Conservation (phyloP, 2,888 invertebrate species). For the Hofmannophila pseudospretella region DNA sequence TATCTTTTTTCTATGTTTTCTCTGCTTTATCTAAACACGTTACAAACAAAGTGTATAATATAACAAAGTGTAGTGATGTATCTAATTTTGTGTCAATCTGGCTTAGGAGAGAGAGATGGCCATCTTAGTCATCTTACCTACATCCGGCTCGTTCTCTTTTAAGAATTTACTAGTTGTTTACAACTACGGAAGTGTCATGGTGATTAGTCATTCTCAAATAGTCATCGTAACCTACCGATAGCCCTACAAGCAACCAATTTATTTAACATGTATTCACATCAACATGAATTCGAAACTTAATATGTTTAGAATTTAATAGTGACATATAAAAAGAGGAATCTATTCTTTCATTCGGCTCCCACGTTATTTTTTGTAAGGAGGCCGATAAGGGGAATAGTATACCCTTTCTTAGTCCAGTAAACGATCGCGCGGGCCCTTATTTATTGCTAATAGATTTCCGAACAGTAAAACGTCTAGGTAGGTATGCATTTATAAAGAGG, state of each 20-base stretch:
- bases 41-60: too few species aligned
- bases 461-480: conserved; percentile 53
- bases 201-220: conserved; percentile 7
- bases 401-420: conserved; percentile 69
- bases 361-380: conserved; percentile 69
- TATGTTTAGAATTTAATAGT: conserved; percentile 49
- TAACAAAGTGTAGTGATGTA: too few species aligned
- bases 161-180: conserved; percentile 1
- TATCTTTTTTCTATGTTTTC: too few species aligned
- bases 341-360: conserved; percentile 69
- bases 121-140: conserved; percentile 3
- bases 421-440: conserved; percentile 66
- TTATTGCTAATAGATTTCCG: conserved; percentile 72
- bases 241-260: neutral
- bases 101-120: neutral
- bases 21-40: too few species aligned
- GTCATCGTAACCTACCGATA: neutral
- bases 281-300: conserved; percentile 8
- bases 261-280: neutral
- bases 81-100: neutral
- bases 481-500: conserved; percentile 50
- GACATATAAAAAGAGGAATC: conserved; percentile 59
- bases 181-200: conserved; percentile 5
- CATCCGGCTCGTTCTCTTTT: conserved; percentile 1
- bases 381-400: conserved; percentile 70